Evolutionary conservation across 2,888 invertebrate species (phyloP), one percentile per base, ranked within the genome.

Genomic region (Pteria penguin): DNA sequence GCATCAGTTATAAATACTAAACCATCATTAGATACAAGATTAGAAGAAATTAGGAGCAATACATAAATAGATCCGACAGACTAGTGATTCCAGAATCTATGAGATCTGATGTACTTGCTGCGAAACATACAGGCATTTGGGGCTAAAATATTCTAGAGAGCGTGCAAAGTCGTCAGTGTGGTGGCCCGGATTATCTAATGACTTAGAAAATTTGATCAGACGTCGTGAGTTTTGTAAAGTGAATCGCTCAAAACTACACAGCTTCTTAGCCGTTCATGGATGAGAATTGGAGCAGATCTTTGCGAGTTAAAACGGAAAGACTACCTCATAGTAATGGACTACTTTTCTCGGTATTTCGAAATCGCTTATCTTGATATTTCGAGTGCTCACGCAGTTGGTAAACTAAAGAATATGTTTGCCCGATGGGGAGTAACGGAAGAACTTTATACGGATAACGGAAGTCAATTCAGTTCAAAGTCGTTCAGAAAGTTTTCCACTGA

Each of bases 111-210:
- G n/a, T 81, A 3, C 55, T 82, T 24, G 57, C 66, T n/a, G 32
- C 27, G 18, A 68, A 82, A 5, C 82, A 82, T 62, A 70, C 75
- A 4, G 83, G 11, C 83, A 84, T 52, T 65, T 70, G 66, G 82
- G 82, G 3, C 58, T 80, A 14, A 75, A 61, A 11, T 81, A 84
- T 45, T 77, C 75, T 61, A 62, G 71, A 11, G 78, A 75, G 18
- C 54, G 71, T 8, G 80, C 80, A 14, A 57, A 61, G 4, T 18
- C 32, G 4, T 45, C 70, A 5, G 78, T 83, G 8, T 85, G 75
- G 75, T 84, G 82, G 82, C 82, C 82, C 18, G 33, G 57, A 1
- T 67, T 84, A 8, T 55, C 60, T 14, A 62, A 22, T 3, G 75
- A 78, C 22, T 74, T 84, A 11, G 31, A 76, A n/a, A 22, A 66